Evolutionary conservation across 2,797 vertebrate species (phyloP).

Genomic region (Menidia menidia): DNA sequence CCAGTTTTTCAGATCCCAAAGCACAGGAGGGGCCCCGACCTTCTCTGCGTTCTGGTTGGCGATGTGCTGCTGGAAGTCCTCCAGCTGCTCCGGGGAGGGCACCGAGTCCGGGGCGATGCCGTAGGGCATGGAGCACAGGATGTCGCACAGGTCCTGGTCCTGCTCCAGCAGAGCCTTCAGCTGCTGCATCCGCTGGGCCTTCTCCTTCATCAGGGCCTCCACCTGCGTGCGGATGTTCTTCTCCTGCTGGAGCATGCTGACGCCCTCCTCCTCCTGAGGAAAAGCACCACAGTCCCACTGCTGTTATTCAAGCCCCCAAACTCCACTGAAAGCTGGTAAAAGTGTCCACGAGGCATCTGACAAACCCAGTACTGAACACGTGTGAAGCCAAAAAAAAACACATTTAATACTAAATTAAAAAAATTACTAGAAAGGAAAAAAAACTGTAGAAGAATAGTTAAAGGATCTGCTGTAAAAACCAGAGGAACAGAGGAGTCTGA

Average conservation of each 20-base stretch:
- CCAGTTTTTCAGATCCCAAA: too few relatives aligned
- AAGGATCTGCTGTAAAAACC: neutral
- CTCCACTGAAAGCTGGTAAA: neutral
- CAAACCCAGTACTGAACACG: too few relatives aligned
- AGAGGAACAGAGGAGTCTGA: too few relatives aligned
- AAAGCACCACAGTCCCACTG: neutral
- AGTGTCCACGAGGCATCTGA: too few relatives aligned
- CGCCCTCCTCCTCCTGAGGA: slow-evolving; percentile 83
- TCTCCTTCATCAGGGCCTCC: slow-evolving; percentile 87
- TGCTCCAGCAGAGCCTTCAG: slow-evolving; percentile 86
- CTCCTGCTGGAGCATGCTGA: slow-evolving; percentile 90
- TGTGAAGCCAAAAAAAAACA: too few relatives aligned
- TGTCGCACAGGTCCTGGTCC: slow-evolving; percentile 87
- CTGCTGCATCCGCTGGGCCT: slow-evolving; percentile 84
- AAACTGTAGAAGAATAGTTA: neutral
- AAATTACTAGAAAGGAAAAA: too few relatives aligned
- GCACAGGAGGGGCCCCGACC: slow-evolving; percentile 69
- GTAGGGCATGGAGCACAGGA: slow-evolving; percentile 83
- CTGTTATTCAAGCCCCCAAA: neutral
- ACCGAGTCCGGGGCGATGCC: slow-evolving; percentile 60
- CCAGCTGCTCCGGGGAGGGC: slow-evolving; percentile 88
- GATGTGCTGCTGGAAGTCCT: slow-evolving; percentile 84
- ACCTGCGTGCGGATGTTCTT: slow-evolving; percentile 87
- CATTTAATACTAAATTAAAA: too few relatives aligned
- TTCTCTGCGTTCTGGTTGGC: slow-evolving; percentile 83